Conservation (phyloP, 1,140 invertebrate genomes). For the Rhopalosiphum padi region DNA sequence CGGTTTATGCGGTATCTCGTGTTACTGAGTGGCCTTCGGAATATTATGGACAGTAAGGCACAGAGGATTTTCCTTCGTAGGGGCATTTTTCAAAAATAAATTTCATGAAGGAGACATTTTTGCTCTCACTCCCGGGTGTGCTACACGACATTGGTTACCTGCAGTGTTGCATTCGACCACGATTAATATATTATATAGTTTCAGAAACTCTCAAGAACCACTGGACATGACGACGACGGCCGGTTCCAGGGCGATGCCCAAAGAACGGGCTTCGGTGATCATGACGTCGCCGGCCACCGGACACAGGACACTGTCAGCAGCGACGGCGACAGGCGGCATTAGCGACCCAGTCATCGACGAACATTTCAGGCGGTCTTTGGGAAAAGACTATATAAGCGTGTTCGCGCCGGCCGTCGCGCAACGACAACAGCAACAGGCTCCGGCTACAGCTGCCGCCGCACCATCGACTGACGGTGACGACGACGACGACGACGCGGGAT, state of each 20-base stretch:
- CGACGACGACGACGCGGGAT: not conserved
- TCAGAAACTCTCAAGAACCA: slow-evolving; percentile 59
- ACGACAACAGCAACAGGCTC: not conserved
- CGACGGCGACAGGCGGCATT: slow-evolving; percentile 63
- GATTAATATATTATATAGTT: slow-evolving; percentile 23
- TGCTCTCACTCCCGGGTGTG: no score
- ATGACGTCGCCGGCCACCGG: slow-evolving; percentile 55
- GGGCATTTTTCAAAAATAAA: no score
- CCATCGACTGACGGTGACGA: not conserved
- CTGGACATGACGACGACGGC: slow-evolving; percentile 61
- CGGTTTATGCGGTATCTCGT: no score
- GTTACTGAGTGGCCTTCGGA: no score
- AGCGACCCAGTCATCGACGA: slow-evolving; percentile 93
- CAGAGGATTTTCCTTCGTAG: no score
- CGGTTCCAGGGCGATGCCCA: not conserved
- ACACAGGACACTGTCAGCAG: slow-evolving; percentile 64
- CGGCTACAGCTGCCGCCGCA: no score
- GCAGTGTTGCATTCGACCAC: not conserved
- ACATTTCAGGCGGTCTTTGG: slow-evolving; percentile 91
- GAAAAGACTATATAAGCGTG: slow-evolving; percentile 84
- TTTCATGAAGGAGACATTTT: no score
- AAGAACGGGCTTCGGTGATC: slow-evolving; percentile 54
- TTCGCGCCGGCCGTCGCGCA: slow-evolving; percentile 62
- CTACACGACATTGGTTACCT: no score
- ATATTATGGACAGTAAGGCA: no score